A percentile compares a stretch with the other conserved stretches of the same genome.
Evolutionary conservation across 2,888 invertebrate species (phyloP).

Genomic region (Callimorpha dominula): DNA sequence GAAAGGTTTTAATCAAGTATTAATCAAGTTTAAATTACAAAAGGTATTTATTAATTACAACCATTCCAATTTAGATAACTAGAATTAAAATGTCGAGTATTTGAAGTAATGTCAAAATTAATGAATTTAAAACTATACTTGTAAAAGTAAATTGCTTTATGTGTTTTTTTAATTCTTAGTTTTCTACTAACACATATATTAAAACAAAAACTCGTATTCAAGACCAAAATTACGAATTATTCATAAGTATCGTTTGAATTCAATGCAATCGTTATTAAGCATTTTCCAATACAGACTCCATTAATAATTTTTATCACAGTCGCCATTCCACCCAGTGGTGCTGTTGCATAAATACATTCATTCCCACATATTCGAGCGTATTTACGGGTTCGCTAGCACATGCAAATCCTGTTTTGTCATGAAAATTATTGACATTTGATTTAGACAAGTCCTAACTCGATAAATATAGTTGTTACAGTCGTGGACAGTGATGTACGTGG

Average conservation of each 20-base stretch:
- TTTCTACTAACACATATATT: not conserved
- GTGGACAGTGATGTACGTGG: not conserved
- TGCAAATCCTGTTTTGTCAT: not conserved
- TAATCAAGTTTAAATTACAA: not conserved
- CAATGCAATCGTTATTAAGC: constrained; percentile 44
- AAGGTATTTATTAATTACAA: constrained; percentile 1
- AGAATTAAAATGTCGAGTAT: not conserved
- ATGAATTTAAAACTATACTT: constrained; percentile 25
- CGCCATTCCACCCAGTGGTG: constrained; percentile 19
- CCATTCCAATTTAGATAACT: not conserved
- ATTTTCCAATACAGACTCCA: constrained; percentile 61
- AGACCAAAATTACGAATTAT: constrained; percentile 10
- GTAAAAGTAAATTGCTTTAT: constrained; percentile 5
- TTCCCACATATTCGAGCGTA: not conserved
- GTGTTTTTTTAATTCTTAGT: not conserved
- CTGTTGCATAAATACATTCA: not conserved
- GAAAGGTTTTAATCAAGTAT: constrained; percentile 1
- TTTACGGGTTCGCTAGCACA: not conserved
- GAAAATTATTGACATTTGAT: not conserved
- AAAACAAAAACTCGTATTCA: not conserved
- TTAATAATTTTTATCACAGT: constrained; percentile 60
- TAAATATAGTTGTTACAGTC: not conserved
- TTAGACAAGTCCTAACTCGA: not conserved
- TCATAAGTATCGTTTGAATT: constrained; percentile 34
- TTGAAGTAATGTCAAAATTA: constrained; percentile 27